A percentile compares a stretch with the other conserved stretches of the same genome.
Conservation (phyloP, 2,797 vertebrate species). For the Neoniphon sammara region DNA sequence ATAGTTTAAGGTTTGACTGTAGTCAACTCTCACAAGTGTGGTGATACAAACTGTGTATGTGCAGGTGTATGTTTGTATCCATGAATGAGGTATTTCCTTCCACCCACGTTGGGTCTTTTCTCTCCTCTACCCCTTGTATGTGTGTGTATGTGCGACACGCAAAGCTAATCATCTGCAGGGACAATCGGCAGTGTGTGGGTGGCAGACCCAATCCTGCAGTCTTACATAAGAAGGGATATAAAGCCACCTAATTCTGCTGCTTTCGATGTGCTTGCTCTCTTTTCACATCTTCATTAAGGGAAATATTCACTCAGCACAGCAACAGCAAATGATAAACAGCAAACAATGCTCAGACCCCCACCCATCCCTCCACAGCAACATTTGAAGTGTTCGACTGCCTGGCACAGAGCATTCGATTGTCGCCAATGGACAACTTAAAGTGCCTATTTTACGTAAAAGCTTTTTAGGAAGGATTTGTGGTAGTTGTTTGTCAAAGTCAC, state of each 20-base stretch:
- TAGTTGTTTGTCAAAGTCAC: no score
- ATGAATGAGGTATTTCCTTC: background rate
- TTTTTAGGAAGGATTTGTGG: constrained; percentile 18
- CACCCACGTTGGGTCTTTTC: background rate
- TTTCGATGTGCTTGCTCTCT: constrained; percentile 51
- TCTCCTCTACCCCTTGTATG: no score
- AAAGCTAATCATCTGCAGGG: constrained; percentile 60
- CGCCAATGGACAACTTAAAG: constrained; percentile 7
- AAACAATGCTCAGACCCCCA: no score
- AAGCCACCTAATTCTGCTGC: constrained; percentile 62
- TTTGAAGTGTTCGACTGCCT: constrained; percentile 30
- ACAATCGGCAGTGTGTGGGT: constrained; percentile 65
- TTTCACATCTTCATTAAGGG: constrained; percentile 53
- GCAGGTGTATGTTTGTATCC: background rate
- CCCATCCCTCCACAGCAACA: constrained; percentile 9
- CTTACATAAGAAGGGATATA: constrained; percentile 76
- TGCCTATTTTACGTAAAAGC: constrained; percentile 25
- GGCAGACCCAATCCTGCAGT: constrained; percentile 67
- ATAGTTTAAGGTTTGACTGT: no score
- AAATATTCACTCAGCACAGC: constrained; percentile 50
- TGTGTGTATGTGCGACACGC: constrained; percentile 19
- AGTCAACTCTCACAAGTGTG: no score
- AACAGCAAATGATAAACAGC: constrained; percentile 54
- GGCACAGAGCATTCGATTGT: constrained; percentile 26
- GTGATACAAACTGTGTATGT: no score